Evolutionary conservation across 2,797 vertebrate genomes (phyloP).

Genomic region (Momotus momota): DNA sequence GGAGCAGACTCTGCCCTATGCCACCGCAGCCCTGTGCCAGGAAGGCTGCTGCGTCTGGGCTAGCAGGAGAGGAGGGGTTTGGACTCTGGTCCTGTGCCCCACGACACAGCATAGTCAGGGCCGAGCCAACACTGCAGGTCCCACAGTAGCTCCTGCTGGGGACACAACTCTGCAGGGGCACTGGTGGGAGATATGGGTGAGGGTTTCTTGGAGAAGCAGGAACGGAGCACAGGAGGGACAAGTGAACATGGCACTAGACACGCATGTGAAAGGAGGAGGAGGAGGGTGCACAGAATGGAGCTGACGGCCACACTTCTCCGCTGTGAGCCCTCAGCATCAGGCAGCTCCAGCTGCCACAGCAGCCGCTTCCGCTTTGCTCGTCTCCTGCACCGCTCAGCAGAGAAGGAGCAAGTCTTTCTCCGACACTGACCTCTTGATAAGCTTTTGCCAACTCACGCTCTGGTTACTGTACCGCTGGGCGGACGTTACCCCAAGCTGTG

Average conservation of each 20-base stretch:
- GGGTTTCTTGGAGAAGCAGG: neutral
- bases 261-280: neutral
- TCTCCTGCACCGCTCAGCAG: neutral
- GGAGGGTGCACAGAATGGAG: neutral
- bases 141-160: neutral
- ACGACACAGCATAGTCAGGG: neutral
- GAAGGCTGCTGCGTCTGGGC: neutral
- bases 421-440: constrained; percentile 8
- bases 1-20: accelerated
- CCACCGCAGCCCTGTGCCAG: neutral
- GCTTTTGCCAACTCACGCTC: constrained; percentile 42
- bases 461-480: neutral
- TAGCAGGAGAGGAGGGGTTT: neutral
- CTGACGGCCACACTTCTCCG: accelerated
- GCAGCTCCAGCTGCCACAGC: neutral
- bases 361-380: neutral
- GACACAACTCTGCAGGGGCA: neutral
- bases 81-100: neutral
- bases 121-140: neutral
- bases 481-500: constrained; percentile 49
- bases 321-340: neutral
- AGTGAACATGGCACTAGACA: neutral
- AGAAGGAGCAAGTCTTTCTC: neutral
- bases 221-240: neutral
- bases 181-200: neutral